phyloP scores from a whole-genome alignment of 2,888 invertebrate genomes.

The Erynnis tages region DNA sequence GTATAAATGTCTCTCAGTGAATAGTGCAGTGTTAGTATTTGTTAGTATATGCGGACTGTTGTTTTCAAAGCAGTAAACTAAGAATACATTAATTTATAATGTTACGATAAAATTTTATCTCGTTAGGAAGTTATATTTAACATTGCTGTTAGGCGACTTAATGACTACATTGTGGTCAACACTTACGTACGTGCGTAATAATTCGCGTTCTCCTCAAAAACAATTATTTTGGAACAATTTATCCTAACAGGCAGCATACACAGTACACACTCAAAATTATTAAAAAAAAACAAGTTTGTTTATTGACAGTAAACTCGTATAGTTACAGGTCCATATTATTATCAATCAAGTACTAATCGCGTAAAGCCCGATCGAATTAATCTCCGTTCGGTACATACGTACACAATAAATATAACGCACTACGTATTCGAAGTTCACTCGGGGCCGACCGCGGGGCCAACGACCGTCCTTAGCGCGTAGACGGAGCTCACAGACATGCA shows the following conservation, averaged over 20 bases:
- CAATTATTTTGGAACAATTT: too few species aligned
- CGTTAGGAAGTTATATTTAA: neutral
- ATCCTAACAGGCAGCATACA: too few species aligned
- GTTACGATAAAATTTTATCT: neutral
- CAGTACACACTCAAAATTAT: too few species aligned
- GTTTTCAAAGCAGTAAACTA: neutral
- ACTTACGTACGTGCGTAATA: conserved; percentile 13
- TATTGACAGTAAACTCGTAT: too few species aligned
- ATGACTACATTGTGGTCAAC: too few species aligned
- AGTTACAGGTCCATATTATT: too few species aligned
- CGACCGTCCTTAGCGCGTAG: conserved; percentile 79
- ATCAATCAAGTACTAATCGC: conserved; percentile 36
- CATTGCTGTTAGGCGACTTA: neutral
- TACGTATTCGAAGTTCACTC: conserved; percentile 78
- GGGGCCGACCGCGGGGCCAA: conserved; percentile 74
- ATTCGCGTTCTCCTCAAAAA: neutral
- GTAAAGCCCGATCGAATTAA: conserved; percentile 40
- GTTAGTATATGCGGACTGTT: too few species aligned
- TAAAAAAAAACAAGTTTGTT: too few species aligned
- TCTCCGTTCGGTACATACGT: conserved; percentile 37
- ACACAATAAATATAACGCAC: conserved; percentile 55
- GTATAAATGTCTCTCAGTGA: too few species aligned
- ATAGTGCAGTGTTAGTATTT: too few species aligned
- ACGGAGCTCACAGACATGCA: conserved; percentile 57
- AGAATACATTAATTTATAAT: neutral